Evolutionary conservation across 2,888 invertebrate species (phyloP), one percentile per base, ranked within the genome.

Genomic region (Amphimallon solstitiale): DNA sequence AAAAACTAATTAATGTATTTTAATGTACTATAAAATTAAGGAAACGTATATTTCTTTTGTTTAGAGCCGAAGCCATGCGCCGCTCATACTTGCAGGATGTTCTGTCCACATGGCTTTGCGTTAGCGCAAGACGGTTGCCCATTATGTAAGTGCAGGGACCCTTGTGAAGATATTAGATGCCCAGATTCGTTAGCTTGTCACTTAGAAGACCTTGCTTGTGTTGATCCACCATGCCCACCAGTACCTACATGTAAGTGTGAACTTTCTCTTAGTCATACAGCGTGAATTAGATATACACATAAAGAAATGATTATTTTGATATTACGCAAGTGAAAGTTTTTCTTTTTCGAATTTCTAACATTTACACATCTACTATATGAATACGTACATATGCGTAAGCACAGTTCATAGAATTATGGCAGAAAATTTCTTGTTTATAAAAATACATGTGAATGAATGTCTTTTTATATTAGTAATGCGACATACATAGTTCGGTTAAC

Each of bases 71-170:
- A 88, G 29, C 85, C 89, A 1, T 94, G 94, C 76, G 89, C 92
- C 0, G 92, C 92, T 0, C 92, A 92, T 73, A 91, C 91, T 0
- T 94, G 94, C 76, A 87, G 94, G 43, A 94, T 94, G 94, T 87
- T 93, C 70, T 94, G 94, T 74, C 91, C 93, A 0, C 87, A 92
- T 65, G 94, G 93, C 37, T 94, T 94, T 79, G 89, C 92, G 70
- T 86, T 92, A 75, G 84, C 86, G 43, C 73, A 83, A 12, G 86
- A 86, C 1, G 93, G 94, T 3, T 94, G 94, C 75, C 90, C 91
- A 0, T 83, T 90, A 46, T 94, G 94, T 81, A 89, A 90, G 76
- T 94, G 94, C 75, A 85, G 92, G 4, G 93, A 94, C 80, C 93
- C 94, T 0, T 94, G 94, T 75, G 86, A 89, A 14, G 87, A 88